These are phyloP conservation scores for Scomberomorus guttatus DNA, from an alignment of 2,797 vertebrate species.

Conservation along the genomic window DNA sequence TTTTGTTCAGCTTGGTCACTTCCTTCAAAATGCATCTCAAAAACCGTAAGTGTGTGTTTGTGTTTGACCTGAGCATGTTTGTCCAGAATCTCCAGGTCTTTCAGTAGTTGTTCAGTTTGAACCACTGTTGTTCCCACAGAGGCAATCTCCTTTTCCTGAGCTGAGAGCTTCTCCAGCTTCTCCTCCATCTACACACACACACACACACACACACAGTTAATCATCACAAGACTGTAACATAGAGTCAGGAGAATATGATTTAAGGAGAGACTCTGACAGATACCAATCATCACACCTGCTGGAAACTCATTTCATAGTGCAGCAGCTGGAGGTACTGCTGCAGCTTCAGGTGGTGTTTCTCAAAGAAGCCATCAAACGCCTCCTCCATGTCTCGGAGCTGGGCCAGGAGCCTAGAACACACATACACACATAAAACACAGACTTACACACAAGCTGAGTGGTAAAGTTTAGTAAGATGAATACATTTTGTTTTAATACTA, in stretches of 20 bases:
- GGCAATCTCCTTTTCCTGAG: slow-evolving; percentile 87
- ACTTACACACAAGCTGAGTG: background rate
- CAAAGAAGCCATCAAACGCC: slow-evolving; percentile 98
- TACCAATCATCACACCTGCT: slow-evolving; percentile 86
- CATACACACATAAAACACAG: background rate
- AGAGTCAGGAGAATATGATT: background rate
- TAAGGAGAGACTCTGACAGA: background rate
- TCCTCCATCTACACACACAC: slow-evolving; percentile 86
- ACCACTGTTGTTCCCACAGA: slow-evolving; percentile 85
- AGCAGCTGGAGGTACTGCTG: slow-evolving; percentile 95
- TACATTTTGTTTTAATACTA: background rate
- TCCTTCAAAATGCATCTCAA: background rate
- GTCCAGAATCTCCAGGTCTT: slow-evolving; percentile 88
- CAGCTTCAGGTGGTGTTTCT: slow-evolving; percentile 97
- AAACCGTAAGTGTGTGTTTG: background rate
- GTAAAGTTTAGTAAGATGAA: background rate
- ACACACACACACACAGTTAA: slow-evolving; percentile 21
- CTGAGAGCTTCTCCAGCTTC: slow-evolving; percentile 85
- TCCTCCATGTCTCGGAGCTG: slow-evolving; percentile 97
- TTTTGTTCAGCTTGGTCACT: background rate
- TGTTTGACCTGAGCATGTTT: slow-evolving; percentile 88
- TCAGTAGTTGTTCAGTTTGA: slow-evolving; percentile 91
- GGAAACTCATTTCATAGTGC: slow-evolving; percentile 93
- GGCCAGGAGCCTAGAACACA: slow-evolving; percentile 88
- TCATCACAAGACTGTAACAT: background rate